Percentiles rank a stretch among this genome's conserved stretches.
Conservation (phyloP, 2,797 vertebrate genomes). For the Syngnathus rostellatus region DNA sequence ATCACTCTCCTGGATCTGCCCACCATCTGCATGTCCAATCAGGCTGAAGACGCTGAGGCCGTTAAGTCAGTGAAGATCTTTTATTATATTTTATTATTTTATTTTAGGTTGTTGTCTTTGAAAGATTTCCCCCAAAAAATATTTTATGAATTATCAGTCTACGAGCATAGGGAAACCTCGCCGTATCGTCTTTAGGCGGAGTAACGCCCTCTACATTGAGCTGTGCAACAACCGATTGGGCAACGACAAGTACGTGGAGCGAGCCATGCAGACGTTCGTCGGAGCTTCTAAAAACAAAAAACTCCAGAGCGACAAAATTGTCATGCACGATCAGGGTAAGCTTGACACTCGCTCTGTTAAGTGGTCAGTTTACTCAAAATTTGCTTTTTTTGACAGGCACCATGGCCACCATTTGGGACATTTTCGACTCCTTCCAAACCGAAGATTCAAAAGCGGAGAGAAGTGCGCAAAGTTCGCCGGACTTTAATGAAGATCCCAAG, state of each 20-base stretch:
- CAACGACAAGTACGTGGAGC: conserved; percentile 70
- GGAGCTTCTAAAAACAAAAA: conserved; percentile 73
- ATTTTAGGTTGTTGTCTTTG: no score
- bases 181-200: conserved; percentile 52
- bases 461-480: conserved; percentile 3
- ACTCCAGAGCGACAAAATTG: conserved; percentile 69
- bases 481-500: conserved; percentile 1
- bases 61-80: conserved; percentile 19
- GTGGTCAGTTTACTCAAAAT: no score
- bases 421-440: conserved; percentile 3
- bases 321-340: conserved; percentile 69
- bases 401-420: conserved; percentile 5
- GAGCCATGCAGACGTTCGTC: conserved; percentile 74
- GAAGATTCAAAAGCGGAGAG: background rate
- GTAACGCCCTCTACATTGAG: conserved; percentile 63
- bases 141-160: no score
- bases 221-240: conserved; percentile 68
- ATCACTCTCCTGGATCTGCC: conserved; percentile 71
- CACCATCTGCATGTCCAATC: conserved; percentile 54
- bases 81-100: background rate
- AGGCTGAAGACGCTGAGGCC: conserved; percentile 65
- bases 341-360: no score
- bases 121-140: background rate
- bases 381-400: background rate
- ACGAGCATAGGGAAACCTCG: no score